phyloP scores from a whole-genome alignment of 2,888 invertebrate species.

The Leptarthrus brevirostris region DNA sequence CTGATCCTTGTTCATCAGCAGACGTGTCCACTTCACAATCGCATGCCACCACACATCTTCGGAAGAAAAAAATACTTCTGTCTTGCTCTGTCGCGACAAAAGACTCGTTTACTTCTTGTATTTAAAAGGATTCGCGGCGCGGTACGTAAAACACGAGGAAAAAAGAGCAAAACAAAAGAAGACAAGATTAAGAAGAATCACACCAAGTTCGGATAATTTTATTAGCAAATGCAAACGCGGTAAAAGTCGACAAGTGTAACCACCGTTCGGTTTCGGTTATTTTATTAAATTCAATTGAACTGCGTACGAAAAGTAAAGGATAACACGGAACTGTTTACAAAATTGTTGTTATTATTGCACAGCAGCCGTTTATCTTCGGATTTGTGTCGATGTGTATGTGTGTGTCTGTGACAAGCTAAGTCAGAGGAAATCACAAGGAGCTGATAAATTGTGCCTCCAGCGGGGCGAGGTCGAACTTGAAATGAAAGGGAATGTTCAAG shows the following conservation, averaged over 20 bases:
- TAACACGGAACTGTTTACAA: constrained; percentile 19
- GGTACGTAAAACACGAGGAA: constrained; percentile 1
- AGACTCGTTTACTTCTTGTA: constrained; percentile 8
- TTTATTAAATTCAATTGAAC: background rate
- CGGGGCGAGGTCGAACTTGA: constrained; percentile 60
- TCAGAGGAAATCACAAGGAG: constrained; percentile 19
- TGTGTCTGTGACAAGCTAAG: background rate
- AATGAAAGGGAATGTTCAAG: constrained; percentile 60
- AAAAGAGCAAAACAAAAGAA: constrained; percentile 36
- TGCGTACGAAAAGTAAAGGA: constrained; percentile 24
- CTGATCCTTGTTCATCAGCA: constrained; percentile 50
- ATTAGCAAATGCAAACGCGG: constrained; percentile 21
- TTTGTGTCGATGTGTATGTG: background rate
- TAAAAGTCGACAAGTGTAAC: background rate
- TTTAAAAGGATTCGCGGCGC: constrained; percentile 43
- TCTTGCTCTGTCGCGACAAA: background rate
- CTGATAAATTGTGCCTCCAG: constrained; percentile 52
- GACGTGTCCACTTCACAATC: constrained; percentile 49
- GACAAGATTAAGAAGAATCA: constrained; percentile 36
- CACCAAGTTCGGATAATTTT: constrained; percentile 37
- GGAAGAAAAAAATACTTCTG: constrained; percentile 5
- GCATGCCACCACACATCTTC: constrained; percentile 33
- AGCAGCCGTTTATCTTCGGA: background rate
- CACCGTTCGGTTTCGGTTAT: constrained; percentile 5
- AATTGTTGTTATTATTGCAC: background rate